Percentiles rank a stretch among this genome's conserved stretches.
phyloP scores from a whole-genome alignment of 2,888 invertebrate genomes.

The Volucella zonaria region DNA sequence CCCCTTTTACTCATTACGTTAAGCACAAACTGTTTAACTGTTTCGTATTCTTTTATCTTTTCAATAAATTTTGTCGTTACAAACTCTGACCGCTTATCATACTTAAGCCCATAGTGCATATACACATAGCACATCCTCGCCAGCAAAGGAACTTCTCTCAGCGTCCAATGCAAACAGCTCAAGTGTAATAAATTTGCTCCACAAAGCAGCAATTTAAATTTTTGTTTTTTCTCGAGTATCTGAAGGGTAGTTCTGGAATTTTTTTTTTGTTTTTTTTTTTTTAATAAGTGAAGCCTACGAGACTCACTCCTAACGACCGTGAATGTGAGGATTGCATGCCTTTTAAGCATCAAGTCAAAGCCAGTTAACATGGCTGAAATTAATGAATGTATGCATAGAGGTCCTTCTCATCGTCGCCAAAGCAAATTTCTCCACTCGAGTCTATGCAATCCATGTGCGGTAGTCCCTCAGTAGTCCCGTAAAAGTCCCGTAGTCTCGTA shows the following conservation, averaged over 20 bases:
- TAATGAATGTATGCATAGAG: slow-evolving; percentile 68
- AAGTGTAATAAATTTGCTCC: slow-evolving; percentile 63
- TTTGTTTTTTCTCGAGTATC: slow-evolving; percentile 42
- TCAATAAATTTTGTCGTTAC: slow-evolving; percentile 65
- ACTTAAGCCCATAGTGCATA: slow-evolving; percentile 49
- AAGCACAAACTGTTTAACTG: not conserved
- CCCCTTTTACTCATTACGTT: slow-evolving; percentile 24
- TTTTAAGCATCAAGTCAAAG: slow-evolving; percentile 54
- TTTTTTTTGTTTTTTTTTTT: not conserved
- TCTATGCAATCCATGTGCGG: slow-evolving; percentile 49
- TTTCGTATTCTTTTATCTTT: slow-evolving; percentile 48
- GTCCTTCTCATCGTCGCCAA: slow-evolving; percentile 55
- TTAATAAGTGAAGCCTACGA: slow-evolving; percentile 50
- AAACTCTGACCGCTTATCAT: slow-evolving; percentile 57
- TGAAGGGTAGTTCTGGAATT: not conserved
- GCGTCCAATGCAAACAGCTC: slow-evolving; percentile 41
- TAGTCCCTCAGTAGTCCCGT: slow-evolving; percentile 14
- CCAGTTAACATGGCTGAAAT: slow-evolving; percentile 68
- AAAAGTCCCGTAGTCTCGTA: slow-evolving; percentile 20
- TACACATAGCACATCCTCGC: not conserved
- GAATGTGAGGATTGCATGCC: slow-evolving; percentile 68
- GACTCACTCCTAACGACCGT: not conserved
- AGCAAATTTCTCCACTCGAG: slow-evolving; percentile 65
- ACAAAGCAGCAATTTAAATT: slow-evolving; percentile 64
- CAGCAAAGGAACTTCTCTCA: slow-evolving; percentile 35